A percentile compares a stretch with the other conserved stretches of the same genome.
Conservation (phyloP, 2,797 vertebrate genomes). For the Sebastolobus alascanus region DNA sequence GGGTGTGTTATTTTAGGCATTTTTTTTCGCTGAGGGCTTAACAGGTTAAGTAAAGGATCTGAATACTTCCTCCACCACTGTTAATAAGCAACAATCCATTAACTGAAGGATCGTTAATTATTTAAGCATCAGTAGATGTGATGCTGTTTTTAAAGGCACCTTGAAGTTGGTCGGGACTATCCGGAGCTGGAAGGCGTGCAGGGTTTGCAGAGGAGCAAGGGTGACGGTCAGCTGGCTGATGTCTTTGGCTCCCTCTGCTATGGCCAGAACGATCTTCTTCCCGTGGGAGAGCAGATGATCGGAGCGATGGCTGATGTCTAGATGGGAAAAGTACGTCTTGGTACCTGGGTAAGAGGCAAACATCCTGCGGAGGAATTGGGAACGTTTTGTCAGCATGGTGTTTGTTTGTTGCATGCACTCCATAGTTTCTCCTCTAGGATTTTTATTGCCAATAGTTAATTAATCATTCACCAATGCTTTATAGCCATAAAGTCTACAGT, state of each 20-base stretch:
- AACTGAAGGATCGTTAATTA: background rate
- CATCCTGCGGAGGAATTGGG: conserved; percentile 75
- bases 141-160: conserved; percentile 60
- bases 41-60: background rate
- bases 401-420: too few relatives aligned
- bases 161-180: conserved; percentile 87
- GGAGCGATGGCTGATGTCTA: conserved; percentile 82
- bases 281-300: conserved; percentile 79
- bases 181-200: conserved; percentile 85
- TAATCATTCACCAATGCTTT: background rate
- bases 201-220: conserved; percentile 81
- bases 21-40: background rate
- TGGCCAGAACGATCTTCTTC: conserved; percentile 83
- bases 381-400: background rate
- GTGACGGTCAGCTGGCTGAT: conserved; percentile 80
- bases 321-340: conserved; percentile 87
- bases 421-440: background rate
- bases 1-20: background rate
- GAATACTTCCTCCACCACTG: background rate
- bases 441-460: background rate
- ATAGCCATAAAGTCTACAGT: background rate
- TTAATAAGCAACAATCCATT: background rate
- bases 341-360: conserved; percentile 81
- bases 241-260: conserved; percentile 82
- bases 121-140: background rate